A percentile compares a stretch with the other conserved stretches of the same genome.
phyloP scores from a whole-genome alignment of 2,113 vertebrate species.

The Lamprotornis superbus region DNA sequence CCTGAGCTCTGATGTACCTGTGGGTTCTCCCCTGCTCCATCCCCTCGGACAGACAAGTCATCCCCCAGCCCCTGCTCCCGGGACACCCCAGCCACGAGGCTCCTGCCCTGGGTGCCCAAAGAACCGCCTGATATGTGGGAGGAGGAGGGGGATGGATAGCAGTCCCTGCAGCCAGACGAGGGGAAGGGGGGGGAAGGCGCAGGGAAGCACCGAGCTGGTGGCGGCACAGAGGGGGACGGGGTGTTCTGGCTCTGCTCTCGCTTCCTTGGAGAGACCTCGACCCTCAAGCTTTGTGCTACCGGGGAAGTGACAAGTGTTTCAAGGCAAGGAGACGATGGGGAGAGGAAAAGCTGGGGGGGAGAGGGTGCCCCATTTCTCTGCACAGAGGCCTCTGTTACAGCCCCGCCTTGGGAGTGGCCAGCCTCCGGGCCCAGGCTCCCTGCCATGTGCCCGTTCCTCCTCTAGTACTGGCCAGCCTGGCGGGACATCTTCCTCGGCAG shows the following conservation, averaged over 20 bases:
- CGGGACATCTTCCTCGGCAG: slow-evolving; percentile 54
- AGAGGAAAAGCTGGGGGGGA: background rate
- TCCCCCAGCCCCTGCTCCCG: background rate
- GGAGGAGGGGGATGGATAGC: background rate
- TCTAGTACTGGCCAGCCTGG: slow-evolving; percentile 58
- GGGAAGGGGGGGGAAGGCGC: background rate
- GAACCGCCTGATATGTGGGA: background rate
- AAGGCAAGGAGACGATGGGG: background rate
- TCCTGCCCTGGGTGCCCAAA: background rate
- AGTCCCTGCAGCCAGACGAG: background rate
- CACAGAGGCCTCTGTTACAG: slow-evolving; percentile 8
- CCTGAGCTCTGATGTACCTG: slow-evolving; percentile 61
- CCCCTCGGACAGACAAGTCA: background rate
- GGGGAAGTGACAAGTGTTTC: slow-evolving; percentile 51
- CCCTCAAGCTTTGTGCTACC: slow-evolving; percentile 34
- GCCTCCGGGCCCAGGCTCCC: slow-evolving; percentile 13
- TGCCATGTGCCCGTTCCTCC: slow-evolving; percentile 37
- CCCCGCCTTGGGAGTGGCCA: background rate
- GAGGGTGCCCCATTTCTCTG: slow-evolving; percentile 21
- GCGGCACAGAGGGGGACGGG: background rate
- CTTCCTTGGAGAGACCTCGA: slow-evolving; percentile 4
- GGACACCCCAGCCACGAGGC: background rate
- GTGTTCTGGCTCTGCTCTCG: background rate
- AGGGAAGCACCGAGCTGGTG: background rate
- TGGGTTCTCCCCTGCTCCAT: background rate